Base-by-base conservation (phyloP, 2,888 invertebrate genomes). In the Erebia ligea region DNA sequence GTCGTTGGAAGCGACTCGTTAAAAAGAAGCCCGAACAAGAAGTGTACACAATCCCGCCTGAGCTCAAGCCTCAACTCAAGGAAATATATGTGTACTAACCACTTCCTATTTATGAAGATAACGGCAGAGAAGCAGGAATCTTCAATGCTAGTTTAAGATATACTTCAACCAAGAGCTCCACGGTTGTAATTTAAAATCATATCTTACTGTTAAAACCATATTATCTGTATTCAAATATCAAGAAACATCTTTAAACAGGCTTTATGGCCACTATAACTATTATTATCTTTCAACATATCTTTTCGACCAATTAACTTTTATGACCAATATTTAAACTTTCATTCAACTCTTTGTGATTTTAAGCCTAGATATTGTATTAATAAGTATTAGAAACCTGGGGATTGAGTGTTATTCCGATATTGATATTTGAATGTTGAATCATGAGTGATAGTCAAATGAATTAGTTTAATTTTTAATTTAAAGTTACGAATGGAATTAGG, bases 61-160 rank as follows among this genome's bases (percentile, higher is more conserved):
- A 97, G 93, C 94, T 97, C 83, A 96, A 97, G 89, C 97, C 97
- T 80, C 97, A 97, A 94, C 95, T 97, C 80, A 97, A 97, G 93
- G 96, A 97, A 87, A 97, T 97, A 85, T 97, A 97, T 91, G 97
- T 97, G 87, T 97, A 97, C 93, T 97, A 94, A 94, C 70, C 80
- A 69, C 71, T 73, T 75, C 70, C 64, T 73, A 69, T 59, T 67
- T 64, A 67, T 61, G 72, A 82, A 81, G 81, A 76, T 78, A 81
- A 70, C 82, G 84, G 85, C 87, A 84, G 81, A 83, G 90, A 89
- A 91, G 90, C 90, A 86, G 89, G 88, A 87, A 80, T 82, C 87
- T 89, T 90, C 86, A 84, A 81, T 84, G 85, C 85, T 85, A 84
- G 65, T 56, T 73, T 70, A 73, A 80, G 82, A 72, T 83, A 85